These are phyloP conservation scores for Philhelius pedissequus DNA, from an alignment of 2,888 invertebrate species.

Conservation along the genomic window DNA sequence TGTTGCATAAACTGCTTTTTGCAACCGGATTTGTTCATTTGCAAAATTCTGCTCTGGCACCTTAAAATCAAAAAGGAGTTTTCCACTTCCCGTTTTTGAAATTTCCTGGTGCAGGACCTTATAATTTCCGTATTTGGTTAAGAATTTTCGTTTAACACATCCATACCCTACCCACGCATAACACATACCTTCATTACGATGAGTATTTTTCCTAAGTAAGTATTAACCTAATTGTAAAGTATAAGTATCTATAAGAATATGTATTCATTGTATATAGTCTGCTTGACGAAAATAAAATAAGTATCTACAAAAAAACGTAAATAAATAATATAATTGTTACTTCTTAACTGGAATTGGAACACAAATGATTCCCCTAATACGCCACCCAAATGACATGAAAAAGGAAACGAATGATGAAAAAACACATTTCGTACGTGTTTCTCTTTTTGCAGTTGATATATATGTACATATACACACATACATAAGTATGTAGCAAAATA, in stretches of 20 bases:
- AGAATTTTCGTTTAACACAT: not conserved
- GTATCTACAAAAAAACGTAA: no score
- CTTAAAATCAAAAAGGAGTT: not conserved
- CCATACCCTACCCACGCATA: no score
- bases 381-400: not conserved
- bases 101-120: not conserved
- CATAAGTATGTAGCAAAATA: constrained; percentile 1
- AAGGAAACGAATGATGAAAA: not conserved
- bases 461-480: no score
- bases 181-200: no score
- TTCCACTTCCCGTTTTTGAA: not conserved
- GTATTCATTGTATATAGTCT: no score
- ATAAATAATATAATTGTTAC: no score
- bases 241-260: no score
- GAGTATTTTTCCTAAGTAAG: no score
- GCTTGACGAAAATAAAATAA: no score
- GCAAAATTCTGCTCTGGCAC: not conserved
- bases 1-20: not conserved
- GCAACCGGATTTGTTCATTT: not conserved
- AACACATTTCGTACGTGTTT: not conserved
- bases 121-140: not conserved
- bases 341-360: not conserved
- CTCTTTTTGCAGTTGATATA: no score
- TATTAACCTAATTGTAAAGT: no score
- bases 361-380: not conserved